Base-by-base conservation (phyloP, 1,140 invertebrate species). In the Ectropis grisescens region DNA sequence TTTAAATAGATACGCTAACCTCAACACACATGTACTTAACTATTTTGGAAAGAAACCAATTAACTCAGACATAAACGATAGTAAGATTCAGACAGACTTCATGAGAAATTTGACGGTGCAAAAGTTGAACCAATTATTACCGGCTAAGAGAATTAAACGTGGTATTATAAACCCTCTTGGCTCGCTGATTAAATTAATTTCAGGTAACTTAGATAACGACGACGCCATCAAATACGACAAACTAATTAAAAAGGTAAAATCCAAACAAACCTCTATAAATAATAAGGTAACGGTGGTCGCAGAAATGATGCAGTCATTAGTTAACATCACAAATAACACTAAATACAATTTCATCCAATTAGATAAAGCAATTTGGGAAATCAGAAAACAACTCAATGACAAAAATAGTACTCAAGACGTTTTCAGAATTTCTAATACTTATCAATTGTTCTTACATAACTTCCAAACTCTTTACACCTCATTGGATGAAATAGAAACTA, bases 151-250 rank as follows among this genome's bases (percentile, higher is more conserved):
- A 40, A 1, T 23, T 13, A 40, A 33, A 15, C 25, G 37, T 5
- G 37, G 31, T 23, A 13, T 37, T n/a, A 28, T 37, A 13, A 47
- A 47, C 13, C 49, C 39, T 6, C 13, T 50, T 32, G 47, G 47
- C 29, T 54, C 44, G 3, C 12, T 51, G 10, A 48, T 58, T 23
- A 58, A 58, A 37, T 13, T 42, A 10, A 43, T 54, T 32, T 48
- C 41, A 1, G 47, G 55, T 24, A 51, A 48, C 31, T 11, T 53
- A 24, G 39, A 47, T 23, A 26, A 54, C 32, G 30, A 53, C 7
- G 50, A 54, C 33, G 49, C 43, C 19, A 29, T 50, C 7, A 48
- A 28, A 32, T 58, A 50, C 15, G 39, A 50, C 19, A 30, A 27
- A 19, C 13, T 46, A 33, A 46, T 37, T 29, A 41, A 30, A 8